A percentile compares a stretch with the other conserved stretches of the same genome.
These are phyloP conservation scores for Diploptera punctata DNA, from an alignment of 2,888 invertebrate genomes.

Conservation along the genomic window DNA sequence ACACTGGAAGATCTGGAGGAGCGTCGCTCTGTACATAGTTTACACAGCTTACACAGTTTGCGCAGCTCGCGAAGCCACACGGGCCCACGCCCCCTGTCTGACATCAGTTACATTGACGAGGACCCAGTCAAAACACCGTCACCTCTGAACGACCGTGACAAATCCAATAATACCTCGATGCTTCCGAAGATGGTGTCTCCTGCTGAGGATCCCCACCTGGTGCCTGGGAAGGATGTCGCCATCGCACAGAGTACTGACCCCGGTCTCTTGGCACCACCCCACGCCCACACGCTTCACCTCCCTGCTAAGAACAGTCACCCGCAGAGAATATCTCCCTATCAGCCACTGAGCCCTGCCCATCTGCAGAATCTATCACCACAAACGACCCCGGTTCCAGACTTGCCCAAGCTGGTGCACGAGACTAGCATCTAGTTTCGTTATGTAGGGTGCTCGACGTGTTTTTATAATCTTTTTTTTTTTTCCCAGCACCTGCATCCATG, in stretches of 20 bases:
- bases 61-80: conserved; percentile 79
- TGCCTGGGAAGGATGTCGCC: conserved; percentile 36
- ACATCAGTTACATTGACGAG: conserved; percentile 85
- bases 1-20: conserved; percentile 99
- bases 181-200: conserved; percentile 47
- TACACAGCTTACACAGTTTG: conserved; percentile 90
- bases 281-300: conserved; percentile 51
- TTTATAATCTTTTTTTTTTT: conserved; percentile 3
- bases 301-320: conserved; percentile 42
- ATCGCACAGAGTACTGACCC: conserved; percentile 40
- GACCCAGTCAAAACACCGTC: conserved; percentile 62
- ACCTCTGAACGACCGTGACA: conserved; percentile 51
- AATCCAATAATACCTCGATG: conserved; percentile 46
- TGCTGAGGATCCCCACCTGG: conserved; percentile 47
- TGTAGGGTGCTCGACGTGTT: conserved; percentile 25
- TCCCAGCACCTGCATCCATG: conserved; percentile 25
- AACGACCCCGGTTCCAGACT: conserved; percentile 54
- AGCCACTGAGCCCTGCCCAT: conserved; percentile 44
- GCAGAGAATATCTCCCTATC: conserved; percentile 43
- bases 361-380: conserved; percentile 45
- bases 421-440: conserved; percentile 66
- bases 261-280: conserved; percentile 50
- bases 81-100: conserved; percentile 75
- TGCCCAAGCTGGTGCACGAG: conserved; percentile 72
- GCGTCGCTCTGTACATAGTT: conserved; percentile 97